Percentiles rank a stretch among this genome's conserved stretches.
phyloP scores from a whole-genome alignment of 2,113 vertebrate genomes.

The Apteryx owenii region DNA sequence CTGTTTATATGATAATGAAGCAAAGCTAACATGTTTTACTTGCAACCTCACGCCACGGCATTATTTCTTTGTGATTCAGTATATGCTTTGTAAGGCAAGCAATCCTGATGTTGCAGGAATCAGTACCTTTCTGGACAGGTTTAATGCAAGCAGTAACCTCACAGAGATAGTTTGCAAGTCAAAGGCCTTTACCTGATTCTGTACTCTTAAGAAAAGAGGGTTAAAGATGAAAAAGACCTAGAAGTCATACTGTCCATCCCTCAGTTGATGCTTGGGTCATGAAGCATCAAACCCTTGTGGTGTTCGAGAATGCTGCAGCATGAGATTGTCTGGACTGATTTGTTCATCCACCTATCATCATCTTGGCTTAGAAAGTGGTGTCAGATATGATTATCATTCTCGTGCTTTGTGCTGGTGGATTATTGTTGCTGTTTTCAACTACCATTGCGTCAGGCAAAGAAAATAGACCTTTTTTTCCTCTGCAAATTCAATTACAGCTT shows the following conservation, averaged over 20 bases:
- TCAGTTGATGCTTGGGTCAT: background rate
- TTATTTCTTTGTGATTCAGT: background rate
- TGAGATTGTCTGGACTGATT: slow-evolving; percentile 43
- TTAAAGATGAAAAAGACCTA: background rate
- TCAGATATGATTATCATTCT: background rate
- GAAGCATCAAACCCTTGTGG: background rate
- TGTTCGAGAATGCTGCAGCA: slow-evolving; percentile 8
- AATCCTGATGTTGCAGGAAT: background rate
- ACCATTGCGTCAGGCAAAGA: background rate
- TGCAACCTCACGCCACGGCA: background rate
- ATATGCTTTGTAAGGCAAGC: background rate
- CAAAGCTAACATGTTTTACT: background rate
- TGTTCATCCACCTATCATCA: slow-evolving; percentile 26
- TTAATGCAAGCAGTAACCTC: background rate
- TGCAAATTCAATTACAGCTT: slow-evolving; percentile 46
- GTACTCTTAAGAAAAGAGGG: background rate
- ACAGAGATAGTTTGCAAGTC: background rate
- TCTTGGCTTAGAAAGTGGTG: slow-evolving; percentile 33
- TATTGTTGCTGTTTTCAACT: background rate
- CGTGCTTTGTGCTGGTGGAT: background rate
- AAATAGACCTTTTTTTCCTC: slow-evolving; percentile 37
- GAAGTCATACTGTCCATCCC: background rate
- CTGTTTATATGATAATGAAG: background rate
- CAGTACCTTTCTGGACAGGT: accelerated
- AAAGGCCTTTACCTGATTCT: background rate